Conservation (phyloP, 2,797 vertebrate genomes). For the Corythornis leucogaster region DNA sequence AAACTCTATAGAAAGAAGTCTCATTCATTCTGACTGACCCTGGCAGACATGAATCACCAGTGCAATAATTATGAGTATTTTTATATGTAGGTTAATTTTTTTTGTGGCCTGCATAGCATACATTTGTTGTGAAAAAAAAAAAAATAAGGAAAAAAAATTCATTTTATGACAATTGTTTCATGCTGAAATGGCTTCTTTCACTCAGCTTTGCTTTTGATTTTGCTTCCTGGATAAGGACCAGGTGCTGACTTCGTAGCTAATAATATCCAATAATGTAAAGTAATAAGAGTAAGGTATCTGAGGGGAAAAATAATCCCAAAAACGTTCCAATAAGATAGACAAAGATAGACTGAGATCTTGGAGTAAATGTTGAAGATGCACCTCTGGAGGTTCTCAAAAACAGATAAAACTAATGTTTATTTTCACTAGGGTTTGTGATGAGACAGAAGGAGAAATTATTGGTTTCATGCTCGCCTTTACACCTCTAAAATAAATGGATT, state of each 20-base stretch:
- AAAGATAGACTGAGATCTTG: neutral
- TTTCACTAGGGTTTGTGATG: neutral
- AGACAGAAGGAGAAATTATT: neutral
- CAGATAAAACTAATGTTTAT: neutral
- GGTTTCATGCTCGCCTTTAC: neutral
- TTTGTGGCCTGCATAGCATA: neutral
- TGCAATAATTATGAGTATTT: conserved; percentile 39
- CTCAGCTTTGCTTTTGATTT: neutral
- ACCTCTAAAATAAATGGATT: neutral
- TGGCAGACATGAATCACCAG: neutral
- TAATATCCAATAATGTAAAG: neutral
- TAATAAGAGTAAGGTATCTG: neutral
- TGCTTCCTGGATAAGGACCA: neutral
- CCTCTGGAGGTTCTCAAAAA: neutral
- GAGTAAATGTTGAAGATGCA: neutral
- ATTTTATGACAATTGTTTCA: neutral
- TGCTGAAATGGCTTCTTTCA: neutral
- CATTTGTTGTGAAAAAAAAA: neutral
- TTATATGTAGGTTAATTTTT: conserved; percentile 1
- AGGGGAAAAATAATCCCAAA: neutral
- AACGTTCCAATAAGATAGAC: neutral
- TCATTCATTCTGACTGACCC: neutral
- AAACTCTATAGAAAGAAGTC: neutral
- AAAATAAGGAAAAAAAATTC: neutral
- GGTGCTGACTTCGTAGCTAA: neutral